Evolutionary conservation across 2,888 invertebrate species (phyloP).

Genomic region (Caenorhabditis sulstoni): DNA sequence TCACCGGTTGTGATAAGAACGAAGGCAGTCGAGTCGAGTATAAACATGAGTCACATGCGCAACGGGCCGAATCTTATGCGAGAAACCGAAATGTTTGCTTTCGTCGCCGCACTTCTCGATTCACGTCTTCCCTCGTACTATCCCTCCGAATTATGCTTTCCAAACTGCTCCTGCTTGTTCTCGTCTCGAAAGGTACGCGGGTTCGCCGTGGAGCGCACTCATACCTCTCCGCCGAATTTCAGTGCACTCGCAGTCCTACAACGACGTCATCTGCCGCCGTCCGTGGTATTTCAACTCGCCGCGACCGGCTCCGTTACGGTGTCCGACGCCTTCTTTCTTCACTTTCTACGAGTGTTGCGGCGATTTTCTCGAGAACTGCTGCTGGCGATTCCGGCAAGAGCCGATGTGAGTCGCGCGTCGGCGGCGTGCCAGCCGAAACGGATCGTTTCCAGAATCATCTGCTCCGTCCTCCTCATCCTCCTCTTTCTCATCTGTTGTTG

Average conservation of each 20-base stretch:
- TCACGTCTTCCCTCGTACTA: constrained; percentile 1
- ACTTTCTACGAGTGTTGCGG: constrained; percentile 66
- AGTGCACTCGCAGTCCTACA: constrained; percentile 53
- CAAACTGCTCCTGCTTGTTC: too few relatives aligned
- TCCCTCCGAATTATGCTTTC: too few relatives aligned
- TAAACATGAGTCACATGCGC: constrained; percentile 7
- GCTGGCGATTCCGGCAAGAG: constrained; percentile 57
- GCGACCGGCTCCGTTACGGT: constrained; percentile 60
- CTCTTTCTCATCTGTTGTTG: constrained; percentile 60
- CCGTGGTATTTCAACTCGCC: constrained; percentile 59
- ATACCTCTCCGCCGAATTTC: constrained; percentile 2
- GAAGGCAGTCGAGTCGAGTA: too few relatives aligned
- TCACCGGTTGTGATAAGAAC: too few relatives aligned
- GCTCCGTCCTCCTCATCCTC: constrained; percentile 36
- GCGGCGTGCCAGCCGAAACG: neutral
- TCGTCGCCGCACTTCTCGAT: neutral
- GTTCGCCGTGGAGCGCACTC: too few relatives aligned
- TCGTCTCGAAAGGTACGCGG: neutral
- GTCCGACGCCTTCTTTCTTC: constrained; percentile 62
- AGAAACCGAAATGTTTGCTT: constrained; percentile 4
- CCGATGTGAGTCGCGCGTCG: constrained; percentile 51
- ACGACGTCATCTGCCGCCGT: constrained; percentile 57
- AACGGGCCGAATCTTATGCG: constrained; percentile 3
- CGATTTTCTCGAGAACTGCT: constrained; percentile 60
- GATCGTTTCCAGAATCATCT: constrained; percentile 39